A percentile compares a stretch with the other conserved stretches of the same genome.
These are phyloP conservation scores for Zoanthus solanderi DNA, from an alignment of 92 coral and sea anemone species.

Conservation along the genomic window DNA sequence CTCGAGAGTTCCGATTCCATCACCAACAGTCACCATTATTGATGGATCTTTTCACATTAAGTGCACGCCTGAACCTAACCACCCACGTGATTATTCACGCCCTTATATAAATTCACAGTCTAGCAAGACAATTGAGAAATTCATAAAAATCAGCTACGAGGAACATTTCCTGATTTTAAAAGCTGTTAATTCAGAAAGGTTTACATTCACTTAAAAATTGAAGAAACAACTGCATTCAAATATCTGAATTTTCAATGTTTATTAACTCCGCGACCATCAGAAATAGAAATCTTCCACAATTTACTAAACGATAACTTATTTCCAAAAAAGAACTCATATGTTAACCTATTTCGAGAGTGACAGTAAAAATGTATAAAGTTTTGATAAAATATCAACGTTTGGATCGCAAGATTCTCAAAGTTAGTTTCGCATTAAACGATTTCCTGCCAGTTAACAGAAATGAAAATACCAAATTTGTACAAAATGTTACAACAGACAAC, in stretches of 20 bases:
- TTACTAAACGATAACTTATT: background rate
- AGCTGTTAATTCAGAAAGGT: background rate
- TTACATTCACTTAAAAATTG: background rate
- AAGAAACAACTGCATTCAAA: background rate
- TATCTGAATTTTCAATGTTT: background rate
- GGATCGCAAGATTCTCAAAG: no score
- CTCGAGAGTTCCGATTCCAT: background rate
- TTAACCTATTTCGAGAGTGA: background rate
- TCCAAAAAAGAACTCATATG: background rate
- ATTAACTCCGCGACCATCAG: background rate
- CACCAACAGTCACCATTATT: background rate
- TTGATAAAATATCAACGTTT: background rate
- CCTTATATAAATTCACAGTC: background rate
- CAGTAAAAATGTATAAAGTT: background rate
- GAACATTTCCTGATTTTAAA: background rate
- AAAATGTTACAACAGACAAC: background rate
- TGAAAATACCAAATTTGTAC: background rate
- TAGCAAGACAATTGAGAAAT: background rate
- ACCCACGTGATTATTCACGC: background rate
- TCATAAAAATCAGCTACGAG: background rate
- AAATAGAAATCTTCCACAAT: background rate
- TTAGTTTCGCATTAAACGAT: background rate
- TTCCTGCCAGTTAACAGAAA: background rate
- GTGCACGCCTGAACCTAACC: background rate
- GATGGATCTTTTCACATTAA: background rate